Conservation (phyloP, 2,113 vertebrate genomes). For the Malurus alboscapulatus region DNA sequence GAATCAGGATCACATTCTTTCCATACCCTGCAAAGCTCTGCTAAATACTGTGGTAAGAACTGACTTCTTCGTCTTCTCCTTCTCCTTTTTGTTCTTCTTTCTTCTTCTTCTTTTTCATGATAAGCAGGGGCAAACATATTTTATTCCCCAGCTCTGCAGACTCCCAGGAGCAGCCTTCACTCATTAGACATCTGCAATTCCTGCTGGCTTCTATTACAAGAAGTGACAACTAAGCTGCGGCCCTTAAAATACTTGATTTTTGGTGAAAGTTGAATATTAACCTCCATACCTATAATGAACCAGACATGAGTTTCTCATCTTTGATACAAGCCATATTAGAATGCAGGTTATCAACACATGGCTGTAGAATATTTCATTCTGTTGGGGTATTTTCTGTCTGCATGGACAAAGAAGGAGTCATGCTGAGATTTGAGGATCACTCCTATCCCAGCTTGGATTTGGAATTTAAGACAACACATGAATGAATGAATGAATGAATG, state of each 20-base stretch:
- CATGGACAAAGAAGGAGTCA: not conserved
- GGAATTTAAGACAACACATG: not conserved
- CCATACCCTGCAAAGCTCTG: not conserved
- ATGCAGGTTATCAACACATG: not conserved
- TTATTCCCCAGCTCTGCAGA: not conserved
- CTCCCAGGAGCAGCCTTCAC: not conserved
- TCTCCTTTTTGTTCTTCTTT: not conserved
- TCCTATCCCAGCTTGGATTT: not conserved
- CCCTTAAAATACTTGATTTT: not conserved
- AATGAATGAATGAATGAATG: not conserved
- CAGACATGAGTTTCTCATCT: not conserved
- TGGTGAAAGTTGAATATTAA: not conserved
- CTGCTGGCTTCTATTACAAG: not conserved
- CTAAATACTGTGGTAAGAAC: not conserved
- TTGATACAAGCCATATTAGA: not conserved
- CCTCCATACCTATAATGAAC: not conserved
- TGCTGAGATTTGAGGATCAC: not conserved
- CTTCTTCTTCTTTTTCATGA: not conserved
- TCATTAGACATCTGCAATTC: not conserved
- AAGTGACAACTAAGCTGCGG: not conserved
- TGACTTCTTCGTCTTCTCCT: not conserved
- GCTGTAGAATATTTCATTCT: not conserved
- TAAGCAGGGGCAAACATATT: not conserved
- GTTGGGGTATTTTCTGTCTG: not conserved
- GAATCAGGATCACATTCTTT: not conserved